A percentile compares a stretch with the other conserved stretches of the same genome.
phyloP scores from a whole-genome alignment of 2,113 vertebrate species.

The Misgurnus mizolepis region DNA sequence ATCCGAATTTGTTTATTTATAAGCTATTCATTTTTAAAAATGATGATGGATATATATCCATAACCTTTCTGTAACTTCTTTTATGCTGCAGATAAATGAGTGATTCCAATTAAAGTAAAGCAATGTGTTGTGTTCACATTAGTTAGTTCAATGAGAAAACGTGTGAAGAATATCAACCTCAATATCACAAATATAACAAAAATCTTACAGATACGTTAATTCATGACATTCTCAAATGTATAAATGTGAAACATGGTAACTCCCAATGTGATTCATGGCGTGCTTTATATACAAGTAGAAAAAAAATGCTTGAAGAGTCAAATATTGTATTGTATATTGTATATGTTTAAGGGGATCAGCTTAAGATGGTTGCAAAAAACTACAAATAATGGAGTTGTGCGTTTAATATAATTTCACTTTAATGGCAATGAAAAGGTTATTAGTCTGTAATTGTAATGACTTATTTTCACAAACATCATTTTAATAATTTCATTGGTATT shows the following conservation, averaged over 20 bases:
- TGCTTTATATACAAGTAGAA: background rate
- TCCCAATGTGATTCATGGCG: background rate
- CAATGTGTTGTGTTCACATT: background rate
- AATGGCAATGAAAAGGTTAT: no score
- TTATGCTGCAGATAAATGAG: background rate
- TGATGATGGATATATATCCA: conserved; percentile 5
- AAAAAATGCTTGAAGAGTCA: background rate
- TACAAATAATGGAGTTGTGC: no score
- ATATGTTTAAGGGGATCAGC: background rate
- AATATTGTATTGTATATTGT: no score
- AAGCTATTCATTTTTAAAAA: background rate
- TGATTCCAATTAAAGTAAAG: background rate
- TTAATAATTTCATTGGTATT: no score
- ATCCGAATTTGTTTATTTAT: background rate
- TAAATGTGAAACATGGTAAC: background rate
- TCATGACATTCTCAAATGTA: background rate
- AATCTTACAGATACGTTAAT: background rate
- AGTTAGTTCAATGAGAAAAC: background rate
- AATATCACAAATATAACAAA: background rate
- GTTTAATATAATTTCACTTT: no score
- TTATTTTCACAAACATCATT: no score
- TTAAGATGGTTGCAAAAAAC: background rate
- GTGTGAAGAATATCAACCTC: background rate
- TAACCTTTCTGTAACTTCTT: conserved; percentile 14
- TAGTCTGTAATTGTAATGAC: no score